A percentile compares a stretch with the other conserved stretches of the same genome.
Conservation (phyloP, 1,140 invertebrate species). For the Pissodes strobi region DNA sequence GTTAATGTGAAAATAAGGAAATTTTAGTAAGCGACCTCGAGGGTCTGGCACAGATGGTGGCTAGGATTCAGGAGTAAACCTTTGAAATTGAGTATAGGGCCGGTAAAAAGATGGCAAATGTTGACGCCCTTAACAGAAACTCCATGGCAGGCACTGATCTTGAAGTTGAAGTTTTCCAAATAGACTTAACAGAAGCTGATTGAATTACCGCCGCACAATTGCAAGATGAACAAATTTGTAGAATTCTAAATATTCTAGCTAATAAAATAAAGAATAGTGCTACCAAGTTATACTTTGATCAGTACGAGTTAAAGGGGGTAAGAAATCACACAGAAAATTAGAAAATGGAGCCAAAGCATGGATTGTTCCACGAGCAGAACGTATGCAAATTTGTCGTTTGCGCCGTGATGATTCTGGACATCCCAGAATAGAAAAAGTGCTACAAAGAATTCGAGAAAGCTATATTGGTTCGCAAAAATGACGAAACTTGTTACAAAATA, state of each 20-base stretch:
- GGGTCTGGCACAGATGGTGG: too few species aligned
- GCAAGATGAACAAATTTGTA: neutral
- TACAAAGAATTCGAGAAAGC: neutral
- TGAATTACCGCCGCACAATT: neutral
- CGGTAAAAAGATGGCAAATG: neutral
- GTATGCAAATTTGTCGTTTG: too few species aligned
- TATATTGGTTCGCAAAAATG: neutral
- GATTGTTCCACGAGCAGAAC: neutral
- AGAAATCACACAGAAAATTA: neutral
- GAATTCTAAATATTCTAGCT: neutral
- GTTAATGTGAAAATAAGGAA: too few species aligned
- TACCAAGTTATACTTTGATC: neutral
- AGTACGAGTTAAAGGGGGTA: neutral
- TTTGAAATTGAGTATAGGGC: slow-evolving; percentile 39
- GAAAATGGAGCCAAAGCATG: neutral
- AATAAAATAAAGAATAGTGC: neutral
- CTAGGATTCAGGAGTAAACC: slow-evolving; percentile 52
- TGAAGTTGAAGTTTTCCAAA: neutral
- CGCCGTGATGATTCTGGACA: neutral
- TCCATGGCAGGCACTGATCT: neutral
- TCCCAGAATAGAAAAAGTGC: neutral
- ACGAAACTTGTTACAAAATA: neutral
- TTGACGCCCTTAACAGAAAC: neutral
- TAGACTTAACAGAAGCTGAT: neutral
- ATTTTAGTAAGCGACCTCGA: too few species aligned